These are phyloP conservation scores for Hoplostethus atlanticus DNA, from an alignment of 2,797 vertebrate species.

Conservation along the genomic window DNA sequence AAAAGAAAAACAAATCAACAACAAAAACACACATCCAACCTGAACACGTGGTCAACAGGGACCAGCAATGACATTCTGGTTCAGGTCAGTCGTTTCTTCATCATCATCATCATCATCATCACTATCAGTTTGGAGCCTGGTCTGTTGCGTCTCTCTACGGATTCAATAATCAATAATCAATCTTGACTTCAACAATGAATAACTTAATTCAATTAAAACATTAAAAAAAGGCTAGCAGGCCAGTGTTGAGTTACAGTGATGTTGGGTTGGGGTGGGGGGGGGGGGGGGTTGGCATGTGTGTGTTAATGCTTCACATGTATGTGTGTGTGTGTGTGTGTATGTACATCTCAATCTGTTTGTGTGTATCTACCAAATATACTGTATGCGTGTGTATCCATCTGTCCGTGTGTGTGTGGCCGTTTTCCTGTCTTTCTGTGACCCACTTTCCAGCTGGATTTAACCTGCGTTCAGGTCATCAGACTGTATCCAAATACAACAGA, in stretches of 20 bases:
- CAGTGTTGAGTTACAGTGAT: neutral
- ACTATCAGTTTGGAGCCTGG: neutral
- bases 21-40: neutral
- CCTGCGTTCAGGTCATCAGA: neutral
- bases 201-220: constrained; percentile 14
- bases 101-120: neutral
- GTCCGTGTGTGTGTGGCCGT: neutral
- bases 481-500: neutral
- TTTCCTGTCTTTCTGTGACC: neutral
- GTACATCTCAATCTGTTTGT: neutral
- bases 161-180: neutral
- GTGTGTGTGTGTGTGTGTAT: neutral
- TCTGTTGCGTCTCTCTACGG: neutral
- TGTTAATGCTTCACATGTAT: neutral
- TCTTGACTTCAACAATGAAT: neutral
- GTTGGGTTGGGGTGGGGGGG: neutral
- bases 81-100: neutral
- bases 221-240: constrained; percentile 21
- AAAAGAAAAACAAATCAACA: too few relatives aligned
- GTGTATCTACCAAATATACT: neutral
- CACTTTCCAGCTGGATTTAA: neutral
- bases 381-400: neutral
- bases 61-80: too few relatives aligned
- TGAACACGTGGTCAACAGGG: neutral
- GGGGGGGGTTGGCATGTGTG: neutral